Conservation (phyloP, 2,888 invertebrate species). For the Theodoxus fluviatilis region DNA sequence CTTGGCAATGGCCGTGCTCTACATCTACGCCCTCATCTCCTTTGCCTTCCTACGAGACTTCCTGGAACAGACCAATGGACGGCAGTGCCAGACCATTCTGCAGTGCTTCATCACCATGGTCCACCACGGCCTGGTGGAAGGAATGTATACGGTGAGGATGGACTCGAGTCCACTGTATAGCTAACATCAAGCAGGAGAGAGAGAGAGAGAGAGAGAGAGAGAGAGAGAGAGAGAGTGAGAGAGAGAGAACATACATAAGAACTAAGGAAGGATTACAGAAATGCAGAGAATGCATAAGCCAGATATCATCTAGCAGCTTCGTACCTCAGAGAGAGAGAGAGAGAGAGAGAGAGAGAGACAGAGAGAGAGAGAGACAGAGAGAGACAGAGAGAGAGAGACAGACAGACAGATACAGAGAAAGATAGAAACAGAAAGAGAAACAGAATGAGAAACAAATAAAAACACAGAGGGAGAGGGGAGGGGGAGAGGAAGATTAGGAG, state of each 20-base stretch:
- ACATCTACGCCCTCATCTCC: slow-evolving; percentile 55
- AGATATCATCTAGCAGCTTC: too few relatives aligned
- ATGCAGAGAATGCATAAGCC: too few relatives aligned
- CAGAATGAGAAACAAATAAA: too few relatives aligned
- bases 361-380: background rate
- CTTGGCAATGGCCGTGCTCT: slow-evolving; percentile 55
- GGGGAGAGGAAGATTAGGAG: background rate
- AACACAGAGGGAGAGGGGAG: background rate
- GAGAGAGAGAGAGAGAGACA: background rate
- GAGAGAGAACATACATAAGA: too few relatives aligned
- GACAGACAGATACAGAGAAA: too few relatives aligned
- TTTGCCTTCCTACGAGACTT: slow-evolving; percentile 57
- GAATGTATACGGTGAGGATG: slow-evolving; percentile 51
- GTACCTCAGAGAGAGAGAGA: too few relatives aligned
- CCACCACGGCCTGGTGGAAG: slow-evolving; percentile 57
- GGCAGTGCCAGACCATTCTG: slow-evolving; percentile 55
- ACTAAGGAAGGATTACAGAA: too few relatives aligned
- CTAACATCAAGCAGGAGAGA: background rate
- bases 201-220: background rate
- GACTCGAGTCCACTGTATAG: background rate
- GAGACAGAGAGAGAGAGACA: too few relatives aligned
- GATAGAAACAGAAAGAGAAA: too few relatives aligned
- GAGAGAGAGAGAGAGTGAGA: too few relatives aligned
- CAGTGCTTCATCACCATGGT: slow-evolving; percentile 59
- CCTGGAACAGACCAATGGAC: slow-evolving; percentile 32